Conservation (phyloP, 2,797 vertebrate species). For the Galago senegalensis region DNA sequence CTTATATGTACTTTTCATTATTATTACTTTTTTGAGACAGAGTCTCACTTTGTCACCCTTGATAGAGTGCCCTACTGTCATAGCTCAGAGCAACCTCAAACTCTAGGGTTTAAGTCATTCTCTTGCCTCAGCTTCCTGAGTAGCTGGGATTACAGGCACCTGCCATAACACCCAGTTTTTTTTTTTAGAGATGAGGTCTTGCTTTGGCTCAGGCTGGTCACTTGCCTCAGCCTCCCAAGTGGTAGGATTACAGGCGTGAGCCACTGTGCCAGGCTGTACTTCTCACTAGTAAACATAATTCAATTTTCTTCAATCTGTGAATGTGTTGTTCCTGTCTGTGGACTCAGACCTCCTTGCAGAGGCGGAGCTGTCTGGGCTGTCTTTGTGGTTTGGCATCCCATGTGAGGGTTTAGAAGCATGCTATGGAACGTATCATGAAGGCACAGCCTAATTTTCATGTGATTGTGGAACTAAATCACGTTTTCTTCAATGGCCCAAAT, state of each 20-base stretch:
- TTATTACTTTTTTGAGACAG: neutral
- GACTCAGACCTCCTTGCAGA: neutral
- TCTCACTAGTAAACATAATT: neutral
- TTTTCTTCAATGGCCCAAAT: constrained; percentile 53
- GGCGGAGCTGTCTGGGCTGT: neutral
- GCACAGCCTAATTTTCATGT: neutral
- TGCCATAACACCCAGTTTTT: no score
- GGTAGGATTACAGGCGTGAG: no score
- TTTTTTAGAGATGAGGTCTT: no score
- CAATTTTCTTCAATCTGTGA: neutral
- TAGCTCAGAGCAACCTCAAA: no score
- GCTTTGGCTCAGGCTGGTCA: no score
- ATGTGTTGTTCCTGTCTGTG: neutral
- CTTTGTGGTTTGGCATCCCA: neutral
- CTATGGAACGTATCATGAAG: neutral
- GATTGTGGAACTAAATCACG: constrained; percentile 41
- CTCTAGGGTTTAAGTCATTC: no score
- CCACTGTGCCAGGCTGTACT: neutral
- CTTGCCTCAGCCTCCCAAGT: no score
- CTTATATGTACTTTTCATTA: neutral
- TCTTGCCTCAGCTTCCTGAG: no score
- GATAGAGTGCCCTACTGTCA: no score
- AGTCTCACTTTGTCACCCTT: no score
- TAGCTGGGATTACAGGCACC: no score
- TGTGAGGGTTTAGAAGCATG: neutral